A percentile compares a stretch with the other conserved stretches of the same genome.
phyloP scores from a whole-genome alignment of 2,797 vertebrate genomes.

The Acipenser transmontanus region DNA sequence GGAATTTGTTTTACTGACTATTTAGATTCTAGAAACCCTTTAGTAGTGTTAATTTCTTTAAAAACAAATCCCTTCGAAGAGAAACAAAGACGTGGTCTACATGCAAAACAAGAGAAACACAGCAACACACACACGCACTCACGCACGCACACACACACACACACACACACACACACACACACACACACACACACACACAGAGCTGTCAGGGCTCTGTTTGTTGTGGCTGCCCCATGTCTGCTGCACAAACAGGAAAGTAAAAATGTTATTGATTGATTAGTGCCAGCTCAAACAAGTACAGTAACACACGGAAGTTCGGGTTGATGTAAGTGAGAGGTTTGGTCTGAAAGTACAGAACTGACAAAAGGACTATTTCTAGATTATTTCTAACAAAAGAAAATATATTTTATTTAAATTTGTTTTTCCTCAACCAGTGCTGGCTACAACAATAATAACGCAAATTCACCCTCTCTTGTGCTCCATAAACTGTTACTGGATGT shows the following conservation, averaged over 20 bases:
- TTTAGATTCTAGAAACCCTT: too few species aligned
- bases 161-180: slow-evolving; percentile 13
- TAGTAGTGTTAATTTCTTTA: too few species aligned
- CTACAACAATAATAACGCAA: too few species aligned
- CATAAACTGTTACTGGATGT: too few species aligned
- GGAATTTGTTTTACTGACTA: too few species aligned
- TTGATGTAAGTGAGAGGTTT: slow-evolving; percentile 8
- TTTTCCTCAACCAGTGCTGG: too few species aligned
- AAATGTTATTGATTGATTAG: slow-evolving; percentile 37
- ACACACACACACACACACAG: slow-evolving; percentile 23
- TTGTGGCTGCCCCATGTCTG: slow-evolving; percentile 50
- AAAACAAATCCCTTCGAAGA: too few species aligned
- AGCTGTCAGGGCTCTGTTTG: slow-evolving; percentile 49
- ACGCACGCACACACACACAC: slow-evolving; percentile 13
- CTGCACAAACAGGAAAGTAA: slow-evolving; percentile 46
- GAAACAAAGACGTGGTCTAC: slow-evolving; percentile 41
- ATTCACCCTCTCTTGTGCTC: too few species aligned
- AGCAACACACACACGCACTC: background rate
- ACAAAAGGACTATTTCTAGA: too few species aligned
- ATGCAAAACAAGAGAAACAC: slow-evolving; percentile 39
- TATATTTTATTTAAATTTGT: too few species aligned
- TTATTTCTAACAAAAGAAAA: too few species aligned
- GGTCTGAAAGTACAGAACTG: too few species aligned
- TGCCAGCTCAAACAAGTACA: slow-evolving; percentile 31
- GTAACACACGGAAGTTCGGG: slow-evolving; percentile 30